Evolutionary conservation across 1,140 invertebrate genomes (phyloP).

Genomic region (Anoplolepis gracilipes): DNA sequence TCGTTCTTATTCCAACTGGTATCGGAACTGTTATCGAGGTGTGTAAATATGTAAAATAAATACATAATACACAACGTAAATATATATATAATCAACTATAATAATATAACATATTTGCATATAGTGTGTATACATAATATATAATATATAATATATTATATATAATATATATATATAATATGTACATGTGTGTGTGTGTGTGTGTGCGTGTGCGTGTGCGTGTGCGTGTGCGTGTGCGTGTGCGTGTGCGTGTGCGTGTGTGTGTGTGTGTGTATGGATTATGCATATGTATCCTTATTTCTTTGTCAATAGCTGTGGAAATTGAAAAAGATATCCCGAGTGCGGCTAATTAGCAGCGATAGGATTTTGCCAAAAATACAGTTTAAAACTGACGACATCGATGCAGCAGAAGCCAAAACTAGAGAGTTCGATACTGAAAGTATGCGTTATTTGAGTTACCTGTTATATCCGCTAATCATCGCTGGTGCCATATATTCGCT

Average conservation of each 20-base stretch:
- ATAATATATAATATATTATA: no score
- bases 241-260: background rate
- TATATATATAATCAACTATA: no score
- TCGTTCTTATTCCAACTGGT: slow-evolving; percentile 95
- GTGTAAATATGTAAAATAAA: slow-evolving; percentile 65
- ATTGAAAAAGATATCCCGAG: slow-evolving; percentile 95
- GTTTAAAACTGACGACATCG: slow-evolving; percentile 83
- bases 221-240: background rate
- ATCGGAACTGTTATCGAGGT: slow-evolving; percentile 96
- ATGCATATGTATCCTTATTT: background rate
- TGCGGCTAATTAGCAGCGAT: slow-evolving; percentile 86
- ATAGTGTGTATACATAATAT: no score
- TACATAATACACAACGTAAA: no score
- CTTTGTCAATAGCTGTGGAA: slow-evolving; percentile 93
- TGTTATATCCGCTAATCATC: slow-evolving; percentile 96
- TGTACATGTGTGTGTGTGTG: background rate
- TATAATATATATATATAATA: background rate
- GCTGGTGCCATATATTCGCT: slow-evolving; percentile 96
- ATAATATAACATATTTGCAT: no score
- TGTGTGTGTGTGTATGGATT: background rate
- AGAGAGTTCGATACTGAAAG: slow-evolving; percentile 95
- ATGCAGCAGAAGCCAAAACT: slow-evolving; percentile 92
- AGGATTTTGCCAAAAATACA: slow-evolving; percentile 81
- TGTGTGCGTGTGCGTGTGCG: background rate
- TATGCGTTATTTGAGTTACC: slow-evolving; percentile 95